phyloP scores from a whole-genome alignment of 2,888 invertebrate genomes.

The Cynaeus angustus region DNA sequence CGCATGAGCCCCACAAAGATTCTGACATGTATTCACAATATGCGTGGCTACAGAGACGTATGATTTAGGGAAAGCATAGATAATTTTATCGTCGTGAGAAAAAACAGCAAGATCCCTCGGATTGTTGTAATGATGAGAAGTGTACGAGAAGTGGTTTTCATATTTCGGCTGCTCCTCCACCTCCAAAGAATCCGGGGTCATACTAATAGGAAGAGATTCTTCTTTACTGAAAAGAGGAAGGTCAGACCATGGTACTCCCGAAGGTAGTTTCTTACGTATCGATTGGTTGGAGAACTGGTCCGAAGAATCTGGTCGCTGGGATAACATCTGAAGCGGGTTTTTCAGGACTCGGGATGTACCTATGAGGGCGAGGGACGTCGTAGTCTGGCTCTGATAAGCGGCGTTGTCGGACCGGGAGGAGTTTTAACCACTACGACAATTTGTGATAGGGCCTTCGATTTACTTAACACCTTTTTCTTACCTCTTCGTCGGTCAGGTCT shows the following conservation, averaged over 20 bases:
- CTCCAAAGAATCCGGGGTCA: slow-evolving; percentile 69
- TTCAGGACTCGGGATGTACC: slow-evolving; percentile 61
- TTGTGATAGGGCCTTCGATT: too few species aligned
- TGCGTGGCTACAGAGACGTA: slow-evolving; percentile 40
- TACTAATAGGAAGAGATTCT: slow-evolving; percentile 57
- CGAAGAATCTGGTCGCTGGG: slow-evolving; percentile 68
- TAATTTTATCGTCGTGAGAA: slow-evolving; percentile 32
- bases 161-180: slow-evolving; percentile 48
- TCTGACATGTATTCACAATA: slow-evolving; percentile 44
- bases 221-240: slow-evolving; percentile 37
- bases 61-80: slow-evolving; percentile 41
- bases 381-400: slow-evolving; percentile 71
- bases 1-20: slow-evolving; percentile 17
- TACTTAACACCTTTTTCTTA: slow-evolving; percentile 49
- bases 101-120: slow-evolving; percentile 9
- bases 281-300: slow-evolving; percentile 57
- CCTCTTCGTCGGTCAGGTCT: slow-evolving; percentile 65
- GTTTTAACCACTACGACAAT: slow-evolving; percentile 66
- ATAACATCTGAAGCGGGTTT: slow-evolving; percentile 59
- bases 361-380: slow-evolving; percentile 72
- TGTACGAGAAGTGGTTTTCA: slow-evolving; percentile 21
- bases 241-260: too few species aligned
- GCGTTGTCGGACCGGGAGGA: slow-evolving; percentile 63
- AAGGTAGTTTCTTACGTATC: too few species aligned
- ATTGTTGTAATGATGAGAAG: slow-evolving; percentile 35